Conservation (phyloP, 2,113 vertebrate species). For the Odontophorus gujanensis region DNA sequence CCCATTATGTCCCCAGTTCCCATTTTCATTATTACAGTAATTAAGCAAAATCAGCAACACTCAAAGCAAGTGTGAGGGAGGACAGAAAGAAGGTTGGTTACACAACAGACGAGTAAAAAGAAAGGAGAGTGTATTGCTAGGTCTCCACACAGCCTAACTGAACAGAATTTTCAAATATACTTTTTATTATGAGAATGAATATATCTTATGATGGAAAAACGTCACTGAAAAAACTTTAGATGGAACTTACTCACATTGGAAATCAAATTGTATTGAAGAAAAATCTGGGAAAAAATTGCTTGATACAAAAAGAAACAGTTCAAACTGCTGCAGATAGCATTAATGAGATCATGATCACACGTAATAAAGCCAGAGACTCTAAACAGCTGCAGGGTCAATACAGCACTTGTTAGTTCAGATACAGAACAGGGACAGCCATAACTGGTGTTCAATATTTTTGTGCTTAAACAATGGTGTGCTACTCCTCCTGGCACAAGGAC, state of each 20-base stretch:
- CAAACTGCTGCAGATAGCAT: constrained; percentile 34
- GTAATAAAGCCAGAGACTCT: constrained; percentile 2
- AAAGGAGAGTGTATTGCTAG: not conserved
- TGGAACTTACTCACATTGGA: not conserved
- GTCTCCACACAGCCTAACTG: not conserved
- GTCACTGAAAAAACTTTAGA: constrained; percentile 4
- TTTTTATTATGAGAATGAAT: not conserved
- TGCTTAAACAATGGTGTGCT: constrained; percentile 62
- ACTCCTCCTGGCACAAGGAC: constrained; percentile 52
- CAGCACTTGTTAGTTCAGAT: constrained; percentile 42
- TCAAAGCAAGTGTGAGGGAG: not conserved
- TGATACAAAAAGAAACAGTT: constrained; percentile 28
- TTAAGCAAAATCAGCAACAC: not conserved
- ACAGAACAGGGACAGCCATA: constrained; percentile 35
- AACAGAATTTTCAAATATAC: not conserved
- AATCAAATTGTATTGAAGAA: not conserved
- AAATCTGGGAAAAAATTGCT: constrained; percentile 11
- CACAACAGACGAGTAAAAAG: not conserved
- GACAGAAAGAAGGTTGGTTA: not conserved
- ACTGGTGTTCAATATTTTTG: constrained; percentile 44
- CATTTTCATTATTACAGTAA: not conserved
- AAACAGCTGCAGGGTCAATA: constrained; percentile 60
- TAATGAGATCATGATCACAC: constrained; percentile 26
- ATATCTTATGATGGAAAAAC: constrained; percentile 20
- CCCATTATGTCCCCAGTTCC: not conserved